These are phyloP conservation scores for Rostratula benghalensis DNA, from an alignment of 2,113 vertebrate genomes.

Conservation along the genomic window DNA sequence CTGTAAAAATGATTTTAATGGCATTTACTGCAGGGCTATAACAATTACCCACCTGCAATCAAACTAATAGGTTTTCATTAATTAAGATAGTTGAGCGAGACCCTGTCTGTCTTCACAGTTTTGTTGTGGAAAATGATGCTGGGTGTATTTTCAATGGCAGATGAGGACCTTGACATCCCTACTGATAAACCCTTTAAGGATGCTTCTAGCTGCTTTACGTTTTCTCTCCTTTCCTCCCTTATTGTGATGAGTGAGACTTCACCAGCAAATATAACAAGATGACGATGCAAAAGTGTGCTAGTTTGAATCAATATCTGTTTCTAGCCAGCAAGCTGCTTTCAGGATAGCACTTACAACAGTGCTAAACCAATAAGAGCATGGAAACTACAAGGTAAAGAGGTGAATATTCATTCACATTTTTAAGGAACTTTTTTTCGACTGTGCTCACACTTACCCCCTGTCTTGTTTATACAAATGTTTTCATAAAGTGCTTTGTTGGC, in stretches of 20 bases:
- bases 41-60: conserved; percentile 31
- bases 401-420: conserved; percentile 2
- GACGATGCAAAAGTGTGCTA: neutral
- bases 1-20: conserved; percentile 56
- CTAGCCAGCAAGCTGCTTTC: neutral
- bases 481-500: conserved; percentile 12
- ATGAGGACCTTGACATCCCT: too few relatives aligned
- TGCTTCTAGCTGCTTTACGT: neutral
- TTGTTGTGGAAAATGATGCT: neutral
- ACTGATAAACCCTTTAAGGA: neutral
- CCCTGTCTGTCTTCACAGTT: neutral
- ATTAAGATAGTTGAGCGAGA: conserved; percentile 36
- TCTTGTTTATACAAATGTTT: neutral
- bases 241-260: neutral
- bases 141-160: neutral
- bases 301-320: neutral
- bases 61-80: conserved; percentile 60
- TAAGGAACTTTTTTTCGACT: neutral
- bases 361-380: neutral
- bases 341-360: neutral
- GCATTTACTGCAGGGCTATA: conserved; percentile 28
- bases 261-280: neutral
- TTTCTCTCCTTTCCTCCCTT: neutral
- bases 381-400: neutral
- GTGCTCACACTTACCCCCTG: neutral